phyloP scores from a whole-genome alignment of 1,140 invertebrate species.

The Cherax destructor region DNA sequence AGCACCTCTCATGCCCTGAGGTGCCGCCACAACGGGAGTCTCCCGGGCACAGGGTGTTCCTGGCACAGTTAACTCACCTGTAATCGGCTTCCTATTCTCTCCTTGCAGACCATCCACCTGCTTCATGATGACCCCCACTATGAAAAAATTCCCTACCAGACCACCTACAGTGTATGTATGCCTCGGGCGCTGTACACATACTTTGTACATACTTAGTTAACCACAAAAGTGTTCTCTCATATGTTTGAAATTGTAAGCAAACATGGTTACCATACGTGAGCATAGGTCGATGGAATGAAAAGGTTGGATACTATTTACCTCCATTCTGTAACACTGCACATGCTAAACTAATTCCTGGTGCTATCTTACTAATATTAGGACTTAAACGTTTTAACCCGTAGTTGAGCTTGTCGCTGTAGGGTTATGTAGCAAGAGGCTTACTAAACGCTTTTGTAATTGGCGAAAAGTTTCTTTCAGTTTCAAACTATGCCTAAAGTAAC shows the following conservation, averaged over 20 bases:
- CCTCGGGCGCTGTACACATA: slow-evolving; percentile 62
- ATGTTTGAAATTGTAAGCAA: not conserved
- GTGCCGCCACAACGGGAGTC: slow-evolving; percentile 24
- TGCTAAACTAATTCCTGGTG: not conserved
- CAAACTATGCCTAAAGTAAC: too few relatives aligned
- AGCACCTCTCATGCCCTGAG: not conserved
- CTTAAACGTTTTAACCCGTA: not conserved
- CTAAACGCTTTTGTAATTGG: too few relatives aligned
- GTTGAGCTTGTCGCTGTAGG: not conserved
- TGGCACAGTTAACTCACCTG: slow-evolving; percentile 32
- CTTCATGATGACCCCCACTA: slow-evolving; percentile 77
- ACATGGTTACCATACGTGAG: not conserved
- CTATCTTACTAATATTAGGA: not conserved
- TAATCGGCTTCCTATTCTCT: slow-evolving; percentile 72
- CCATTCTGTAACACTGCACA: not conserved
- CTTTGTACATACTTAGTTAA: slow-evolving; percentile 43
- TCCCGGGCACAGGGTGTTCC: not conserved
- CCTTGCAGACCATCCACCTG: slow-evolving; percentile 75
- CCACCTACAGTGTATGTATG: slow-evolving; percentile 73
- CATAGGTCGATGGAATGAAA: not conserved
- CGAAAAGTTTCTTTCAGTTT: too few relatives aligned
- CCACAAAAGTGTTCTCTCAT: not conserved
- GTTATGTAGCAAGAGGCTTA: not conserved
- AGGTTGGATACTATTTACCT: not conserved
- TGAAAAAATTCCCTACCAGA: slow-evolving; percentile 77